These are phyloP conservation scores for Ptyas mucosa DNA, from an alignment of 2,113 vertebrate genomes.

Conservation along the genomic window DNA sequence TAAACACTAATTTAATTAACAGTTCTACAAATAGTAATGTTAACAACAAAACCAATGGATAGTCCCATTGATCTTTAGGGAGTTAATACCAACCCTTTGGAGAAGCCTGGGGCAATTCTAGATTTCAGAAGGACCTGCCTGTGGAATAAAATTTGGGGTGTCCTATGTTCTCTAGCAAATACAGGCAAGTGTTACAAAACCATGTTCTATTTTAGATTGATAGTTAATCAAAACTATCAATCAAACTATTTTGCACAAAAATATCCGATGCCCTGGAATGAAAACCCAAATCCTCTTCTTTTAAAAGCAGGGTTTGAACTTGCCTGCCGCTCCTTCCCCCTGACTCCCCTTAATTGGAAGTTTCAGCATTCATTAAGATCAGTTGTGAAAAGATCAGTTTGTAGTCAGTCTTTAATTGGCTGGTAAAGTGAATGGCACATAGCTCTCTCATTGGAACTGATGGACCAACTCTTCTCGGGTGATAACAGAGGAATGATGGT, in stretches of 20 bases:
- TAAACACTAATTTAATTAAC: not conserved
- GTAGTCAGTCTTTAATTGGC: conserved; percentile 22
- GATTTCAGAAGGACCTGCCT: not conserved
- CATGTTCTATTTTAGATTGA: not conserved
- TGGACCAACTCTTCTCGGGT: conserved; percentile 71
- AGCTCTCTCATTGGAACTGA: conserved; percentile 55
- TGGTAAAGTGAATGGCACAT: not conserved
- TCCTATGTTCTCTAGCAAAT: not conserved
- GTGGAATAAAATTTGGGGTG: not conserved
- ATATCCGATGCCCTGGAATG: conserved; percentile 20
- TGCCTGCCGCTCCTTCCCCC: not conserved
- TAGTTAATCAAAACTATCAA: too few species aligned
- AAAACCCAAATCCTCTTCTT: not conserved
- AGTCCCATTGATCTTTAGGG: not conserved
- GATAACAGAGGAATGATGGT: conserved; percentile 85
- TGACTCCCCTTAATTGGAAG: conserved; percentile 6
- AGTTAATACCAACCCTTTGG: not conserved
- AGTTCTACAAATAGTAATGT: not conserved
- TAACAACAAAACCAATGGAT: not conserved
- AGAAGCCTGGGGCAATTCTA: not conserved
- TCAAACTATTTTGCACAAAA: too few species aligned
- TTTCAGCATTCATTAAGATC: conserved; percentile 7
- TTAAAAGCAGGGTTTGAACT: conserved; percentile 10
- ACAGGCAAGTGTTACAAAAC: not conserved
- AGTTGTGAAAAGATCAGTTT: not conserved